A percentile compares a stretch with the other conserved stretches of the same genome.
phyloP scores from a whole-genome alignment of 2,888 invertebrate species.

The Cantharis rustica region DNA sequence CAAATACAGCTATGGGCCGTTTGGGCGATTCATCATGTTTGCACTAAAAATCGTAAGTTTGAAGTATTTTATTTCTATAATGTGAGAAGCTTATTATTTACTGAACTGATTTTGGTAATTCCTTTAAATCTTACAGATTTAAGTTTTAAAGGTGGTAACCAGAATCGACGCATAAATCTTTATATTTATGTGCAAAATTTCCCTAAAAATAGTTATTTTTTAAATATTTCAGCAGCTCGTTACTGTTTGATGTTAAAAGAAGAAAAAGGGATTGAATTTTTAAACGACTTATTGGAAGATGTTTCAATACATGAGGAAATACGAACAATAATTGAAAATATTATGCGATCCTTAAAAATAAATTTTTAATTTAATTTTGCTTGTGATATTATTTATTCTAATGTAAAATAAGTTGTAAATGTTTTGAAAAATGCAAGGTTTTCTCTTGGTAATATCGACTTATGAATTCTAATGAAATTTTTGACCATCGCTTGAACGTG shows the following conservation, averaged over 20 bases:
- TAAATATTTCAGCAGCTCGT: constrained; percentile 61
- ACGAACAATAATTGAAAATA: constrained; percentile 41
- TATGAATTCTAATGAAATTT: neutral
- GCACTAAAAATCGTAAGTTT: constrained; percentile 70
- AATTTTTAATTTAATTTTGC: constrained; percentile 12
- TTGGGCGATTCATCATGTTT: constrained; percentile 80
- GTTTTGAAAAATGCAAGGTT: neutral
- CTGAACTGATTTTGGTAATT: too few relatives aligned
- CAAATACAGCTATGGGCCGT: constrained; percentile 77
- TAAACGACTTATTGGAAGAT: constrained; percentile 54
- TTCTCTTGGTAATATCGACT: neutral
- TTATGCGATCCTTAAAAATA: constrained; percentile 42
- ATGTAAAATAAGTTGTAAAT: neutral
- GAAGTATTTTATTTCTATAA: neutral
- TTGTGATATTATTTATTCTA: constrained; percentile 21
- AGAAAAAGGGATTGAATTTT: constrained; percentile 63
- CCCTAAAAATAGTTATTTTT: constrained; percentile 7
- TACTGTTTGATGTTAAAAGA: constrained; percentile 69
- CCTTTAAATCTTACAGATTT: too few relatives aligned
- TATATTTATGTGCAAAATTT: neutral
- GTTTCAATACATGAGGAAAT: constrained; percentile 39
- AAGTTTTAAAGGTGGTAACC: too few relatives aligned
- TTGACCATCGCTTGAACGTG: neutral
- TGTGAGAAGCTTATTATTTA: neutral
- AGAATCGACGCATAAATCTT: neutral